phyloP scores from a whole-genome alignment of 2,888 invertebrate genomes.

The Hydropsyche betteni region DNA sequence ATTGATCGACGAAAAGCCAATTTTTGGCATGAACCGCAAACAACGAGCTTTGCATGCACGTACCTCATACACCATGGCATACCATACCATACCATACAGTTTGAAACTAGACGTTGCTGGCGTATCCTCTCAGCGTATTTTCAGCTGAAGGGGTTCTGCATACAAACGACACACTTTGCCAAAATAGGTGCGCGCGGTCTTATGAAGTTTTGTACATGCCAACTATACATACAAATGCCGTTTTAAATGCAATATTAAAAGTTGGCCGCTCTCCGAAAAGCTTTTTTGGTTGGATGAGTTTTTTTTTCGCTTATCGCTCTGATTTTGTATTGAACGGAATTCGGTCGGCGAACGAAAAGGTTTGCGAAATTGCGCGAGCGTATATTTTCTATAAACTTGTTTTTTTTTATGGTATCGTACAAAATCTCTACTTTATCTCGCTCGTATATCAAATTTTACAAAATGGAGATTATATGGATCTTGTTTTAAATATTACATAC shows the following conservation, averaged over 20 bases:
- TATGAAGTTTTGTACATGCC: conserved; percentile 38
- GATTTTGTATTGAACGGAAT: no score
- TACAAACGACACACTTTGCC: conserved; percentile 47
- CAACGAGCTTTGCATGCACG: conserved; percentile 22
- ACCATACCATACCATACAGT: conserved; percentile 6
- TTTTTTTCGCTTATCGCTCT: no score
- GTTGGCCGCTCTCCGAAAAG: conserved; percentile 31
- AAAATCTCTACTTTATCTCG: no score
- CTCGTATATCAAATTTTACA: no score
- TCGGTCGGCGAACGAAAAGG: no score
- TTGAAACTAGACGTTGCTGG: conserved; percentile 18
- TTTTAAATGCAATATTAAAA: conserved; percentile 43
- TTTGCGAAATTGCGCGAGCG: no score
- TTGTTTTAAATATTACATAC: no score
- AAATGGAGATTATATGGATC: no score
- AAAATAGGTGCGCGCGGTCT: conserved; percentile 44
- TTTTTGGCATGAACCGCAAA: conserved; percentile 33
- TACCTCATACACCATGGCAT: neutral
- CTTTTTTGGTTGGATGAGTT: neutral
- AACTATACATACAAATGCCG: conserved; percentile 35
- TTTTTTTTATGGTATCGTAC: no score
- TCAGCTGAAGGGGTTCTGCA: conserved; percentile 42
- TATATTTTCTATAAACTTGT: no score
- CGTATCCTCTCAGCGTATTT: conserved; percentile 30
- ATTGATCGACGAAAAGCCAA: conserved; percentile 29